These are phyloP conservation scores for Hybognathus amarus DNA, from an alignment of 2,797 vertebrate species.

Conservation along the genomic window DNA sequence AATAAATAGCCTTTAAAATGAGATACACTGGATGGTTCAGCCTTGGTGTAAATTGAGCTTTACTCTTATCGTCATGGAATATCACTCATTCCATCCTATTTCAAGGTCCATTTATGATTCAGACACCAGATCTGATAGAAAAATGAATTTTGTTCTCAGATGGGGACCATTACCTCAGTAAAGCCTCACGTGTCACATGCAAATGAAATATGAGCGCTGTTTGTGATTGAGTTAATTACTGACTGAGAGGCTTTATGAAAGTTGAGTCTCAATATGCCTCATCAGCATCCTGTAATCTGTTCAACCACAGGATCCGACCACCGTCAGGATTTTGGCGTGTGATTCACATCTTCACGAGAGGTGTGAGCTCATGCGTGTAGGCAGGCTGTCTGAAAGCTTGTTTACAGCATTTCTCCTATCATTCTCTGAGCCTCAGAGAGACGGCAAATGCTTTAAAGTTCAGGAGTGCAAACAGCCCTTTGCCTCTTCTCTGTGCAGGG, in stretches of 20 bases:
- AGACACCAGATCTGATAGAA: slow-evolving; percentile 57
- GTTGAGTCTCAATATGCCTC: slow-evolving; percentile 27
- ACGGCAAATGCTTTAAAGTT: slow-evolving; percentile 28
- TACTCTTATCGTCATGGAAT: background rate
- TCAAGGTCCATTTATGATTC: slow-evolving; percentile 60
- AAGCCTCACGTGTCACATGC: slow-evolving; percentile 26
- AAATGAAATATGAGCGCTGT: slow-evolving; percentile 42
- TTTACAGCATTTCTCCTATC: slow-evolving; percentile 23
- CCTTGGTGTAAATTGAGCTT: background rate
- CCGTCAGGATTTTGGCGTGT: slow-evolving; percentile 25
- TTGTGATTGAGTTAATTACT: slow-evolving; percentile 54
- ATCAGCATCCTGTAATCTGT: slow-evolving; percentile 50
- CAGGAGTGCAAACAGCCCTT: slow-evolving; percentile 6
- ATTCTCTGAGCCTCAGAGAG: slow-evolving; percentile 14
- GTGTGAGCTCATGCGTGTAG: slow-evolving; percentile 17
- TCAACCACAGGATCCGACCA: slow-evolving; percentile 9
- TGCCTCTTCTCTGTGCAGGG: slow-evolving; percentile 17
- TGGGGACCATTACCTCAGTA: slow-evolving; percentile 38
- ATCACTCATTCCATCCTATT: slow-evolving; percentile 57
- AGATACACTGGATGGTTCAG: background rate
- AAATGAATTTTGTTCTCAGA: slow-evolving; percentile 54
- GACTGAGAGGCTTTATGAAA: slow-evolving; percentile 45
- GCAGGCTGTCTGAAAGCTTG: slow-evolving; percentile 35
- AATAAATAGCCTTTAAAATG: slow-evolving; percentile 34
- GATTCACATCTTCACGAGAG: slow-evolving; percentile 25